Conservation (phyloP, 2,888 invertebrate species). For the Plagiodera versicolora region DNA sequence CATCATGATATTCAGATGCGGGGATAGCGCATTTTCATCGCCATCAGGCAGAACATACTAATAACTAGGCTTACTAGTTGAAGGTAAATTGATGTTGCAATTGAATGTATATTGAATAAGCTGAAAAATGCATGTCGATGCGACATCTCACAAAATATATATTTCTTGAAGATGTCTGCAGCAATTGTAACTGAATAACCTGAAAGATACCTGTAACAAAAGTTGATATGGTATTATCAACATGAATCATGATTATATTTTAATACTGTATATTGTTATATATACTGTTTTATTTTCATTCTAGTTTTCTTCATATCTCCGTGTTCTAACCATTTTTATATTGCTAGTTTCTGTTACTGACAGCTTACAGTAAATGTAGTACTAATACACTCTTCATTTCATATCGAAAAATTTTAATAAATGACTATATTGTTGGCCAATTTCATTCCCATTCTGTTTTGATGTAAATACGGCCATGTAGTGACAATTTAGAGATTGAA, state of each 20-base stretch:
- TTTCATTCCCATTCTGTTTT: background rate
- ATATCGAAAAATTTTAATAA: background rate
- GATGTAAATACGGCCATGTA: too few relatives aligned
- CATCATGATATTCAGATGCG: conserved; percentile 24
- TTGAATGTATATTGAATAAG: background rate
- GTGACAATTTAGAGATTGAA: too few relatives aligned
- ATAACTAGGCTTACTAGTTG: conserved; percentile 21
- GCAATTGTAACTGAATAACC: background rate
- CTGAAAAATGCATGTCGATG: background rate
- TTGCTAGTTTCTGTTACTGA: background rate
- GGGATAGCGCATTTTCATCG: conserved; percentile 13
- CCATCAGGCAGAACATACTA: conserved; percentile 8
- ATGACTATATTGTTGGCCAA: background rate
- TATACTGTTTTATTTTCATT: too few relatives aligned
- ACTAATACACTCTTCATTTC: background rate
- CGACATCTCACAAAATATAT: background rate
- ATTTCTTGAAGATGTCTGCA: background rate
- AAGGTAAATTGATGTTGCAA: conserved; percentile 22
- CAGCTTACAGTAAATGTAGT: conserved; percentile 1
- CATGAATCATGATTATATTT: too few relatives aligned
- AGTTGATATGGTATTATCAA: too few relatives aligned
- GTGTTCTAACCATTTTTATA: too few relatives aligned
- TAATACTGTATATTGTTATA: too few relatives aligned
- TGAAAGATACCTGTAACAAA: background rate
- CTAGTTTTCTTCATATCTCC: too few relatives aligned